Percentiles rank a stretch among this genome's conserved stretches.
phyloP scores from a whole-genome alignment of 2,113 vertebrate species.

The Egretta garzetta region DNA sequence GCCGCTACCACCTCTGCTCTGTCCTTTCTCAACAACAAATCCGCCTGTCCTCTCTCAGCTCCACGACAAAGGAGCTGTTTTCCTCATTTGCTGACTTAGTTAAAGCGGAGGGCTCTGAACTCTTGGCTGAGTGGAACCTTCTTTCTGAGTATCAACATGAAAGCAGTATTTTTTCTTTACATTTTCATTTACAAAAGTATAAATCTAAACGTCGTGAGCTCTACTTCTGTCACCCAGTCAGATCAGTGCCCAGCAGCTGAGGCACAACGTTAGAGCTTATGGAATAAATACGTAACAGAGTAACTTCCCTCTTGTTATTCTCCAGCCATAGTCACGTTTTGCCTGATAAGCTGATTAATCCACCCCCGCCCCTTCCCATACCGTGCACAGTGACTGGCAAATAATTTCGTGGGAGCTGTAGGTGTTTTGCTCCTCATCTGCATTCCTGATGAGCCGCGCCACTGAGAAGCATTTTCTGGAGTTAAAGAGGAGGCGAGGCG shows the following conservation, averaged over 20 bases:
- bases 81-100: background rate
- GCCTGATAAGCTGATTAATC: background rate
- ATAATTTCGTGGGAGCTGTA: background rate
- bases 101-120: background rate
- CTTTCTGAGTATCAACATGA: constrained; percentile 6
- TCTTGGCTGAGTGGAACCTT: background rate
- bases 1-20: background rate
- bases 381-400: background rate
- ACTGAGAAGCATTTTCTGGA: background rate
- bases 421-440: background rate
- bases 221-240: background rate
- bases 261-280: background rate
- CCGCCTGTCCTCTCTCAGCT: background rate
- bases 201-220: background rate
- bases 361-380: background rate
- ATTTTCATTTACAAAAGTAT: background rate
- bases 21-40: background rate
- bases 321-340: background rate
- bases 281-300: background rate
- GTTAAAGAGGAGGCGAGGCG: background rate
- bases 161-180: constrained; percentile 1
- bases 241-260: background rate
- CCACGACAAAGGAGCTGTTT: background rate
- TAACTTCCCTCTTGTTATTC: background rate
- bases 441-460: background rate